Evolutionary conservation across 2,113 vertebrate species (phyloP).

Genomic region (Alouatta palliata): DNA sequence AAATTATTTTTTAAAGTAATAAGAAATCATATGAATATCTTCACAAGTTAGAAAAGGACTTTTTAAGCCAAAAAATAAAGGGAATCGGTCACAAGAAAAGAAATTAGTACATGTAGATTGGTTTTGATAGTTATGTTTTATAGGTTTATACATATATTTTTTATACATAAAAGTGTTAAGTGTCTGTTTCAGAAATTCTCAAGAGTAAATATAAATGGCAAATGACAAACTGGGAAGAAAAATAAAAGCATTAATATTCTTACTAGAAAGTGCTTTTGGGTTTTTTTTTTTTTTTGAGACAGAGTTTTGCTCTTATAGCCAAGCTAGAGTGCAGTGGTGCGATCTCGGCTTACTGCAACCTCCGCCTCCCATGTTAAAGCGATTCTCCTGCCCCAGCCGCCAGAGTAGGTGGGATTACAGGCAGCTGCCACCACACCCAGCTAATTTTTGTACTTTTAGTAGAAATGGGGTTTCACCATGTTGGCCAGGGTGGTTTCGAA

Average conservation of each 20-base stretch:
- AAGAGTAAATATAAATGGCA: conserved; percentile 41
- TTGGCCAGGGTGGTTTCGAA: too few relatives aligned
- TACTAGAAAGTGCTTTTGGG: not conserved
- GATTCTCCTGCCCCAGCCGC: too few relatives aligned
- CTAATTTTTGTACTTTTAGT: too few relatives aligned
- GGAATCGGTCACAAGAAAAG: not conserved
- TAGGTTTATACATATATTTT: not conserved
- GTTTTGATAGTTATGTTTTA: not conserved
- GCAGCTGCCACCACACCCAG: too few relatives aligned
- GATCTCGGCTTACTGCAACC: too few relatives aligned
- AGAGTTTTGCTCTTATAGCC: too few relatives aligned
- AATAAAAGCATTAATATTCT: not conserved
- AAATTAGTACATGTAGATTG: not conserved
- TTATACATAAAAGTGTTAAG: not conserved
- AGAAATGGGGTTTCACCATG: too few relatives aligned
- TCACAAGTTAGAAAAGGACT: not conserved
- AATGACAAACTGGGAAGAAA: conserved; percentile 5
- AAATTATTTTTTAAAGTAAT: conserved; percentile 28
- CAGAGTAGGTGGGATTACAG: too few relatives aligned
- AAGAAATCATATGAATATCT: conserved; percentile 10
- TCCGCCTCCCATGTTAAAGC: too few relatives aligned
- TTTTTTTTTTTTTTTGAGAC: too few relatives aligned
- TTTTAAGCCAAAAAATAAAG: not conserved
- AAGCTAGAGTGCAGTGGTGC: too few relatives aligned
- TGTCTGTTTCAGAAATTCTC: not conserved